A percentile compares a stretch with the other conserved stretches of the same genome.
Evolutionary conservation across 2,797 vertebrate genomes (phyloP).

Genomic region (Enteromius radiatus): DNA sequence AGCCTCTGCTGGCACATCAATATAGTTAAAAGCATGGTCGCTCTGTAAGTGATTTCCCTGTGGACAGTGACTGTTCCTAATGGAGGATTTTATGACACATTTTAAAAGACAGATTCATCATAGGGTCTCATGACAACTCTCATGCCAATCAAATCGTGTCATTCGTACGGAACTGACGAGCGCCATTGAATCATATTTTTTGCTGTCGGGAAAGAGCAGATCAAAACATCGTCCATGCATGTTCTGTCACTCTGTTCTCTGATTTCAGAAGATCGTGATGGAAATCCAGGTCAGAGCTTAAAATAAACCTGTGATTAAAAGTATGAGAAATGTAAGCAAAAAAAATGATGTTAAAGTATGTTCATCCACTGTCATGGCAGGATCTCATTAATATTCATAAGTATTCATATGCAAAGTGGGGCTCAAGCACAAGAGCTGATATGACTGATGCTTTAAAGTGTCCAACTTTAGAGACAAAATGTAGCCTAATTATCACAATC

Average conservation of each 20-base stretch:
- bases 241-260: neutral
- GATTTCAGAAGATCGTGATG: neutral
- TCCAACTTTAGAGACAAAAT: no score
- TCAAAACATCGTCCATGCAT: neutral
- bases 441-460: neutral
- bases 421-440: neutral
- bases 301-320: neutral
- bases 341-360: no score
- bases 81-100: slow-evolving; percentile 25
- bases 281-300: neutral
- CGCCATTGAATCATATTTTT: neutral
- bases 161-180: neutral
- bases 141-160: neutral
- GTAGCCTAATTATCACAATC: no score
- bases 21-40: slow-evolving; percentile 39
- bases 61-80: slow-evolving; percentile 22
- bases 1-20: slow-evolving; percentile 35
- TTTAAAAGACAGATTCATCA: slow-evolving; percentile 14
- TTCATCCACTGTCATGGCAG: neutral
- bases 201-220: neutral
- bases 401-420: neutral
- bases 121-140: neutral
- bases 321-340: neutral
- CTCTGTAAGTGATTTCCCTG: slow-evolving; percentile 34
- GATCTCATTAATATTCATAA: neutral